A percentile compares a stretch with the other conserved stretches of the same genome.
Conservation (phyloP, 2,113 vertebrate genomes). For the Atrichornis clamosus region DNA sequence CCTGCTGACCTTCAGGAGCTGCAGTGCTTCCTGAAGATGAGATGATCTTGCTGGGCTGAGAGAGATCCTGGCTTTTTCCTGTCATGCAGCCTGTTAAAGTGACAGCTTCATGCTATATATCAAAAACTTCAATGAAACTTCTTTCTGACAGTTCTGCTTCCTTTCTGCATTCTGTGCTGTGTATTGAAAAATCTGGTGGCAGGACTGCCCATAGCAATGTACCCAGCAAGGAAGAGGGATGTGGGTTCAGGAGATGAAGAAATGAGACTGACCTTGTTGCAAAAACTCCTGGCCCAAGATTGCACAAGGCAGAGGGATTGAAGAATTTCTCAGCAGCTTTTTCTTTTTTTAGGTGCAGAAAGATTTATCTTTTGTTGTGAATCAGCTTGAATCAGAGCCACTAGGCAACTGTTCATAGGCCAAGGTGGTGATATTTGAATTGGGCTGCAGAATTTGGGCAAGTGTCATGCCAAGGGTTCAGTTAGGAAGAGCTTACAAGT, state of each 20-base stretch:
- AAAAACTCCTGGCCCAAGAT: not conserved
- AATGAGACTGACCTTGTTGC: not conserved
- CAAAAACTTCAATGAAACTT: not conserved
- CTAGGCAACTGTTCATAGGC: not conserved
- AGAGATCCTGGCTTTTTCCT: not conserved
- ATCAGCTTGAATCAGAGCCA: not conserved
- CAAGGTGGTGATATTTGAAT: not conserved
- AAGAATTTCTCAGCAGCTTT: not conserved
- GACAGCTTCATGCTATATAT: not conserved
- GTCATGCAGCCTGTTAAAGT: not conserved
- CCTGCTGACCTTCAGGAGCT: not conserved
- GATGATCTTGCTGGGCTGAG: not conserved
- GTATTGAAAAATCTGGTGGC: not conserved
- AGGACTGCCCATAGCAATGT: not conserved
- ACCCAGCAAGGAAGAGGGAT: not conserved
- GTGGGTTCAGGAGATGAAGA: not conserved
- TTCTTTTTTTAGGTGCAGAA: slow-evolving; percentile 6
- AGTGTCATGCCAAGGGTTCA: not conserved
- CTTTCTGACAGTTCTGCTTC: not conserved
- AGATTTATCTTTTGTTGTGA: slow-evolving; percentile 33
- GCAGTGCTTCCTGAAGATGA: not conserved
- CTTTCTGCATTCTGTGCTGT: not conserved
- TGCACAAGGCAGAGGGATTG: not conserved
- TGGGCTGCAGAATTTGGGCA: not conserved
- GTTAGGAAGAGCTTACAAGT: not conserved